Evolutionary conservation across 2,888 invertebrate species (phyloP).

Genomic region (Cryptosula pallasiana): DNA sequence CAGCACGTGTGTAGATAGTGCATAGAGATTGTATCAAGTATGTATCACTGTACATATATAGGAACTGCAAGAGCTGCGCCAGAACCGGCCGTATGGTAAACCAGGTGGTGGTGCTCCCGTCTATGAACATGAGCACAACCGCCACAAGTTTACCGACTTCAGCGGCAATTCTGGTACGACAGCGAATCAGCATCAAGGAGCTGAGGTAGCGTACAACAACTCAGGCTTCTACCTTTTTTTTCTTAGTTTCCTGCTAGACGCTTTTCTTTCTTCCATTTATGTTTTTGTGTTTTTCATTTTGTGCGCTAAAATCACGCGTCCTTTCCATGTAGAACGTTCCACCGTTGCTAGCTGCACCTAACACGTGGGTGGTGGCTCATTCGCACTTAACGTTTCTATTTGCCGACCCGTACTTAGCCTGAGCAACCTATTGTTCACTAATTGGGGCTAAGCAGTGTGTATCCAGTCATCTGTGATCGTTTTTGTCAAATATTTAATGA

Average conservation of each 20-base stretch:
- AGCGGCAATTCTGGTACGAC: no score
- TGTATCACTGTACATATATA: neutral
- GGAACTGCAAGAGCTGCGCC: neutral
- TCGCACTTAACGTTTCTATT: neutral
- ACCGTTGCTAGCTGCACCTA: no score
- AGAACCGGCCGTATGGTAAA: conserved; percentile 32
- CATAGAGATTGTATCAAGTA: no score
- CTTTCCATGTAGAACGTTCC: no score
- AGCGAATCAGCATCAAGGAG: no score
- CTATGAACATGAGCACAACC: neutral
- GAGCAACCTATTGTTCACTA: neutral
- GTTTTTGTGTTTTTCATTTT: no score
- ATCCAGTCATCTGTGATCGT: neutral
- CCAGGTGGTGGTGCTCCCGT: conserved; percentile 34
- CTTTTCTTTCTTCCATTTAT: no score
- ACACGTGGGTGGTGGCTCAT: neutral
- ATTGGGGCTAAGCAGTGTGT: neutral
- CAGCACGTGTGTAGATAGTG: no score
- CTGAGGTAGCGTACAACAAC: no score
- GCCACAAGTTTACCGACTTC: neutral
- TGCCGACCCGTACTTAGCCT: neutral
- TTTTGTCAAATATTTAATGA: neutral
- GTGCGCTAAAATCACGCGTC: no score
- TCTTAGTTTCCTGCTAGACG: no score
- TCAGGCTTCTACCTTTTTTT: no score